Conservation (phyloP, 2,888 invertebrate genomes). For the Melangyna quadrimaculata region DNA sequence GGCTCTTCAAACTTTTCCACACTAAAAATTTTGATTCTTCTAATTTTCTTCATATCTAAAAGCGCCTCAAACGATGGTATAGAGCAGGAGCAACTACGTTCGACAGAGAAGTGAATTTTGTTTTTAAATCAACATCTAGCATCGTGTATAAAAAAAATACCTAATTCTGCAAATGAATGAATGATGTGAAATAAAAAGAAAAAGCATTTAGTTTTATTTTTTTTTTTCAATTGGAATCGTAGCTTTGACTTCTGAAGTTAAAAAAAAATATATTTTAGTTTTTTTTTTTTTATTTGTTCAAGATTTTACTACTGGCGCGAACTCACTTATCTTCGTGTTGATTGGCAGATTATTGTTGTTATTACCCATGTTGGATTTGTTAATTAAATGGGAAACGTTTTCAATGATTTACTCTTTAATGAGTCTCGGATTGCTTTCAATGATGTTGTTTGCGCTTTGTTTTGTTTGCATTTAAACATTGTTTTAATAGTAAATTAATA, state of each 20-base stretch:
- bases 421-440: slow-evolving; percentile 11
- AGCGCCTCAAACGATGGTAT: no score
- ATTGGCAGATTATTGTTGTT: slow-evolving; percentile 62
- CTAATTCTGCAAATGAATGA: neutral
- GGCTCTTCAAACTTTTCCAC: no score
- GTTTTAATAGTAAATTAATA: neutral
- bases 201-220: slow-evolving; percentile 26
- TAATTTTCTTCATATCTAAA: no score
- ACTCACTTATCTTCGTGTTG: slow-evolving; percentile 61
- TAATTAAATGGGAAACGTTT: slow-evolving; percentile 59
- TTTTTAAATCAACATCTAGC: neutral
- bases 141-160: neutral
- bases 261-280: neutral
- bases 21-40: neutral
- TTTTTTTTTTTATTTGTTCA: slow-evolving; percentile 1
- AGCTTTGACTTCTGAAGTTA: slow-evolving; percentile 18
- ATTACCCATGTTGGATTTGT: slow-evolving; percentile 58
- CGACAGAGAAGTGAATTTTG: neutral
- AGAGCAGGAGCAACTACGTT: neutral
- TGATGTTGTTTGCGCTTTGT: neutral
- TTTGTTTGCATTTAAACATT: slow-evolving; percentile 7
- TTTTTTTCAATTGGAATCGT: slow-evolving; percentile 62
- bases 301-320: slow-evolving; percentile 34
- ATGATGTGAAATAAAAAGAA: slow-evolving; percentile 23
- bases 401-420: slow-evolving; percentile 42